Evolutionary conservation across 2,113 vertebrate species (phyloP), one percentile per base, ranked within the genome.

Genomic region (Carassius auratus): DNA sequence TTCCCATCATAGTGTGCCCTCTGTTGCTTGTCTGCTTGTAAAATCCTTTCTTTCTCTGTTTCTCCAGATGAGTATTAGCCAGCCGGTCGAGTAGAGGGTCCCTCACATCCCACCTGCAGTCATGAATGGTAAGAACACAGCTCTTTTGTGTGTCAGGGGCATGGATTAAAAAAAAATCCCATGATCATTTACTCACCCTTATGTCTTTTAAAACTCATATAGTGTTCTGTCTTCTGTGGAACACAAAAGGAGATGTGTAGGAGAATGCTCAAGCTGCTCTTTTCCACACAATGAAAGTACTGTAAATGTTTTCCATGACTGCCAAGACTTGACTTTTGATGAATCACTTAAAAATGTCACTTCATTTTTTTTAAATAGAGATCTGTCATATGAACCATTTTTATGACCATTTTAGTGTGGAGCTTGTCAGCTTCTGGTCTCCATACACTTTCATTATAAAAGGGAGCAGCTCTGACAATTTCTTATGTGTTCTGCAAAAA

Each of bases 41-140:
- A 80, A 75, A 62, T 80, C 36, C 59, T 59, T 59, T 81, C 42
- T 81, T 76, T 48, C 21, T 85, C 84, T 68, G 69, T 69, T 83
- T 90, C 79, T 79, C 87, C 93, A 94, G 94, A 94, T 95, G 94
- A 92, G 88, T 90, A 88, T 88, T 87, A 91, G 93, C 89, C 84
- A 83, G 89, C 90, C 91, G 86, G 62, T 89, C 90, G 91, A 92
- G 91, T 68, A 82, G 90, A 92, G 91, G 93, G 92, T 73, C 86
- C 87, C 1, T 84, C 76, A 80, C 90, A 84, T 86, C 91, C 85
- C 91, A 92, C 92, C 93, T 93, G 93, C 93, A 93, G 89, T 89
- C 92, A 95, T 94, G 93, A 94, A 94, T 91, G 94, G 95, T 95
- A 93, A 93, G 92, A 88, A 85, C 83, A 74, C 57, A 50, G 52